These are phyloP conservation scores for Dryobota labecula DNA, from an alignment of 2,888 invertebrate genomes.

Conservation along the genomic window DNA sequence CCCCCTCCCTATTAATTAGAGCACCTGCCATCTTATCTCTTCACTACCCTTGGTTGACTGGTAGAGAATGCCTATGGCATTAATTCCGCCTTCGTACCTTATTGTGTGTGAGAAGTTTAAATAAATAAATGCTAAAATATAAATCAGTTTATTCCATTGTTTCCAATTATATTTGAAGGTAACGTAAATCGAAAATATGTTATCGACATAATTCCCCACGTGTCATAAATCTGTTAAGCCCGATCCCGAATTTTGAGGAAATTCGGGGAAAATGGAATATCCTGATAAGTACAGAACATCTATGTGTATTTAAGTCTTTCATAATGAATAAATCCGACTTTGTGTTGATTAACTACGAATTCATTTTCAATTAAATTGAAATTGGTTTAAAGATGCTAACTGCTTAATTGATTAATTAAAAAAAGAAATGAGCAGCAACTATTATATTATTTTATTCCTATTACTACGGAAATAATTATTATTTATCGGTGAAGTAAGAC, in stretches of 20 bases:
- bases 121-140: conserved; percentile 10
- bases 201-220: conserved; percentile 19
- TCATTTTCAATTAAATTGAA: conserved; percentile 3
- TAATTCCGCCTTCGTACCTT: too few relatives aligned
- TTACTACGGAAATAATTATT: too few relatives aligned
- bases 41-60: too few relatives aligned
- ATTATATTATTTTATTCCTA: background rate
- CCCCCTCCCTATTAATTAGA: too few relatives aligned
- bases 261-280: conserved; percentile 10
- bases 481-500: too few relatives aligned
- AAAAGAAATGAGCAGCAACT: too few relatives aligned
- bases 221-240: conserved; percentile 21
- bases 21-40: too few relatives aligned
- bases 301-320: background rate
- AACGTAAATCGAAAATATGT: conserved; percentile 21
- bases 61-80: too few relatives aligned
- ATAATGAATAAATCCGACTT: background rate
- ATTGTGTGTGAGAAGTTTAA: too few relatives aligned
- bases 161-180: conserved; percentile 6
- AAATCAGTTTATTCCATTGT: conserved; percentile 20
- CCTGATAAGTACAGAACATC: background rate
- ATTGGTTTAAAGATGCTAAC: too few relatives aligned
- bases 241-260: background rate
- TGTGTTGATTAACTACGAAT: background rate
- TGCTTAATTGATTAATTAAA: too few relatives aligned